Base-by-base conservation (phyloP, 2,888 invertebrate species). In the Melipona bicolor region DNA sequence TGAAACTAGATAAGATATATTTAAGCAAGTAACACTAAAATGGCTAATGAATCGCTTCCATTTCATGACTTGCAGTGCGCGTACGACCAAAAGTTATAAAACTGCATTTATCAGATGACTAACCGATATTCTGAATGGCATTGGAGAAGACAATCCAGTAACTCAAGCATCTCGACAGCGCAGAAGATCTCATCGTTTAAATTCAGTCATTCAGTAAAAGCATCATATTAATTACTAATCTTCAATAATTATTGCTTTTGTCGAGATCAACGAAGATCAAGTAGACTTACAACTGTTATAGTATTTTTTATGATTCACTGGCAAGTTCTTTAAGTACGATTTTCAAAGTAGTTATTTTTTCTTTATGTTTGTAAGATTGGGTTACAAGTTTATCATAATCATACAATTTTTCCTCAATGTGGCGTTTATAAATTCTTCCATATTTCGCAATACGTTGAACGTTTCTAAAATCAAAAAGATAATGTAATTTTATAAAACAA, bases 91-190 rank as follows among this genome's bases (percentile, higher is more conserved):
- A 94, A 94, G 92, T 93, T 93, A 93, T 92, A 94, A 94, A 94
- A 94, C 94, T 92, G 92, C 93, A 94, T 93, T 94, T 94, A 94
- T 94, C 93, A 94, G 94, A 94, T 94, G 94, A 94, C 94, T 94
- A 94, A 94, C 93, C 93, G 93, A 94, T 94, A 94, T 94, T 94
- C 94, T 93, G 93, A 94, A 94, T 93, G 94, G 92, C 92, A 92
- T 92, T 91, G 93, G 91, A 90, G 92, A 92, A 90, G 91, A 89
- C 85, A 90, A 77, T 88, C 88, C 92, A 85, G 92, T 93, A 87
- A 91, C 89, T 83, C 93, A 92, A 88, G 90, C 92, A 90, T 92
- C 93, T 87, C 93, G 90, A 83, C 94, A 93, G 88, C 93, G 93
- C 81, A 92, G 94, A 91, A 93, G 93, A 90, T 93, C 93, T 87